Evolutionary conservation across 2,113 vertebrate genomes (phyloP).

Genomic region (Barbus barbus): DNA sequence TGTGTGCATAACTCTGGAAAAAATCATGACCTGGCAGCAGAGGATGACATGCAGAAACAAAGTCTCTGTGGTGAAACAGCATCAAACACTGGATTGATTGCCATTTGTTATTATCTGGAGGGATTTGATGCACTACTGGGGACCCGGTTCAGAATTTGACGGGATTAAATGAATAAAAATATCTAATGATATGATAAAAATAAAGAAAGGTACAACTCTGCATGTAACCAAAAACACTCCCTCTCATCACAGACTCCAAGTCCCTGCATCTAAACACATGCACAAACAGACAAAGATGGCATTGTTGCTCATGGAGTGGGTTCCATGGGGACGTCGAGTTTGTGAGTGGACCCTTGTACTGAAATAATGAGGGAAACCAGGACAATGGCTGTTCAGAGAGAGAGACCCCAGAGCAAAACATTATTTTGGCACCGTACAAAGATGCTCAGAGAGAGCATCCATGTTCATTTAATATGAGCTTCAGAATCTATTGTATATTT

Average conservation of each 20-base stretch:
- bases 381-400: constrained; percentile 48
- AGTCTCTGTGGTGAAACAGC: not conserved
- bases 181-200: not conserved
- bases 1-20: not conserved
- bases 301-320: constrained; percentile 52
- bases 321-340: constrained; percentile 36
- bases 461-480: not conserved
- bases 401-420: constrained; percentile 13
- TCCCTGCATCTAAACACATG: not conserved
- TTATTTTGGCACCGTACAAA: not conserved
- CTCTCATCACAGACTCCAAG: not conserved
- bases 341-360: constrained; percentile 54
- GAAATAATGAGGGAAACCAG: constrained; percentile 46
- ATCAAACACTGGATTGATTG: not conserved
- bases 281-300: constrained; percentile 55
- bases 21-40: too few relatives aligned
- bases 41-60: not conserved
- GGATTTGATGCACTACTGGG: not conserved
- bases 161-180: not conserved
- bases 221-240: not conserved
- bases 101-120: not conserved
- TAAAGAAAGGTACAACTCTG: not conserved
- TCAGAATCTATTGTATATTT: not conserved
- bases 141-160: not conserved
- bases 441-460: not conserved